Conservation (phyloP, 2,888 invertebrate genomes). For the Trissolcus brochymenae region DNA sequence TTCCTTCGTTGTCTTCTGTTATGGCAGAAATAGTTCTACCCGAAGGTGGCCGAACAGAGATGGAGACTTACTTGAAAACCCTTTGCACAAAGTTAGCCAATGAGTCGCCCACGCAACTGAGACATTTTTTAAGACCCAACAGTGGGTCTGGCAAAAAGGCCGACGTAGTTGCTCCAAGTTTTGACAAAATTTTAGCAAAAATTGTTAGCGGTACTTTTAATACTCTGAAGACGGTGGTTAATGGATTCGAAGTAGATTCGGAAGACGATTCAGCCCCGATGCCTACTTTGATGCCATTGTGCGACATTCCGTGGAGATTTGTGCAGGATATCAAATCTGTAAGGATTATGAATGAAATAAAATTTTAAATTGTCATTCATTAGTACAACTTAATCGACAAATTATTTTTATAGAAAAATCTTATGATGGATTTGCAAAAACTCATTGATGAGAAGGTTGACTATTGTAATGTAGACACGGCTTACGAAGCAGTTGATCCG, state of each 20-base stretch:
- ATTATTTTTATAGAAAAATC: constrained; percentile 58
- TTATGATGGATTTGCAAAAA: constrained; percentile 65
- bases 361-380: not conserved
- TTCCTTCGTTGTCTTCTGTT: constrained; percentile 63
- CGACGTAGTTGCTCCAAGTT: constrained; percentile 78
- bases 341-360: constrained; percentile 34
- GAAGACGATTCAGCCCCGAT: constrained; percentile 66
- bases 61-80: constrained; percentile 69
- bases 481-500: constrained; percentile 81
- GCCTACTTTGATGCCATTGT: constrained; percentile 70
- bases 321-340: constrained; percentile 75
- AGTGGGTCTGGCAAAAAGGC: constrained; percentile 72
- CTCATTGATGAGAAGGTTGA: constrained; percentile 77
- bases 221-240: constrained; percentile 84
- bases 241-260: constrained; percentile 77
- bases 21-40: constrained; percentile 69
- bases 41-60: constrained; percentile 70
- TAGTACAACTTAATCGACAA: too few species aligned
- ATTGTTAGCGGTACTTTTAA: constrained; percentile 89
- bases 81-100: constrained; percentile 67
- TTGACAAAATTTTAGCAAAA: constrained; percentile 83
- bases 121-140: constrained; percentile 73
- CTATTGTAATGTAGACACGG: constrained; percentile 80
- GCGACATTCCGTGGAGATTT: constrained; percentile 77
- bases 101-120: constrained; percentile 68